Evolutionary conservation across 2,797 vertebrate species (phyloP).

Genomic region (Petrocephalus schoutedeni): DNA sequence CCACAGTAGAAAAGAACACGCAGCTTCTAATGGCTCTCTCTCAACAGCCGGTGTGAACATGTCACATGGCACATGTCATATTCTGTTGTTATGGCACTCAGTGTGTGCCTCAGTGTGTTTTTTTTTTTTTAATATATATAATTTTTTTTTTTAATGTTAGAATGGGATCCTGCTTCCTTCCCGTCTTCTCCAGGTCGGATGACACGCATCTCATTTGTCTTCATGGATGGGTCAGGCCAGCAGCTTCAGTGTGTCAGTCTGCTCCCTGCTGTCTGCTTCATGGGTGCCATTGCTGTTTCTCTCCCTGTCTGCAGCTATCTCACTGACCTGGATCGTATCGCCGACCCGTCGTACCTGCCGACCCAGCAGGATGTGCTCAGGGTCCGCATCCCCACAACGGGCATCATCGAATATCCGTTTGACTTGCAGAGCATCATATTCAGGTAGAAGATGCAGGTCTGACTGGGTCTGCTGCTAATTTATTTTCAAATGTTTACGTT

Average conservation of each 20-base stretch:
- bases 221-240: not conserved
- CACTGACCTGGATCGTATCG: slow-evolving; percentile 75
- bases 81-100: not conserved
- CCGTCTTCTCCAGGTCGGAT: not conserved
- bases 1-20: not conserved
- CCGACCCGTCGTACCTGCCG: slow-evolving; percentile 69
- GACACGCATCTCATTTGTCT: not conserved
- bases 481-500: not conserved
- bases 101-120: too few relatives aligned
- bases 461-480: slow-evolving; percentile 12
- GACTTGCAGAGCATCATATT: slow-evolving; percentile 82
- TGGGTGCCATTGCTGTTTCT: slow-evolving; percentile 45
- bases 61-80: not conserved
- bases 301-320: slow-evolving; percentile 64
- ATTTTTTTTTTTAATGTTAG: not conserved
- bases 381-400: slow-evolving; percentile 78
- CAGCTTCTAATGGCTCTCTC: not conserved
- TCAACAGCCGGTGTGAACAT: not conserved
- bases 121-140: too few relatives aligned
- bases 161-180: not conserved
- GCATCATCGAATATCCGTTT: slow-evolving; percentile 78
- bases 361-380: slow-evolving; percentile 78
- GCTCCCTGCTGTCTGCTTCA: slow-evolving; percentile 54
- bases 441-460: slow-evolving; percentile 62
- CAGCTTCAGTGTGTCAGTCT: slow-evolving; percentile 12